phyloP scores from a whole-genome alignment of 2,888 invertebrate genomes.

The Heteropelma amictum region DNA sequence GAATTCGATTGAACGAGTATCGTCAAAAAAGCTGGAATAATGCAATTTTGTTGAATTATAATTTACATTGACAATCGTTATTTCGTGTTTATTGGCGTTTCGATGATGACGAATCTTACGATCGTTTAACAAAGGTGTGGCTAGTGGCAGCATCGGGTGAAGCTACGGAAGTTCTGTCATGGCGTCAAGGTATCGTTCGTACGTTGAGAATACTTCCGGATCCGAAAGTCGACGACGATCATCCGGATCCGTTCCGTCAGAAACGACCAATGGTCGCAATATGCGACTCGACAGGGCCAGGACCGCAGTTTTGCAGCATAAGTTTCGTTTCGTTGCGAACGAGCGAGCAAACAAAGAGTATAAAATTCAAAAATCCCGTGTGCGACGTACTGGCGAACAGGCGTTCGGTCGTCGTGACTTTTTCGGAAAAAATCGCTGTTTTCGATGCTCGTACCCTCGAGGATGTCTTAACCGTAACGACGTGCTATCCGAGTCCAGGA shows the following conservation, averaged over 20 bases:
- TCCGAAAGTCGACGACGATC: constrained; percentile 82
- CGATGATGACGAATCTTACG: too few relatives aligned
- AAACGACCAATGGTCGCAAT: constrained; percentile 94
- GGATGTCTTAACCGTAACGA: constrained; percentile 91
- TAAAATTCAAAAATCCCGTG: constrained; percentile 94
- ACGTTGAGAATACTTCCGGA: constrained; percentile 91
- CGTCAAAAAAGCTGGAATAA: too few relatives aligned
- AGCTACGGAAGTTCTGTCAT: constrained; percentile 95
- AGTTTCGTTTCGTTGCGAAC: constrained; percentile 91
- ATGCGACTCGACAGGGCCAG: constrained; percentile 90
- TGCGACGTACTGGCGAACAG: constrained; percentile 94
- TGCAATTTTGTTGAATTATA: too few relatives aligned
- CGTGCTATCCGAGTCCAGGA: constrained; percentile 93
- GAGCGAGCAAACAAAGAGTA: constrained; percentile 91
- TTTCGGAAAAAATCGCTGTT: constrained; percentile 93
- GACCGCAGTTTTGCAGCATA: constrained; percentile 88
- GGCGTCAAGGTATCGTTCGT: constrained; percentile 93
- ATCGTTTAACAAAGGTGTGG: constrained; percentile 83
- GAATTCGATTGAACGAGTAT: too few relatives aligned
- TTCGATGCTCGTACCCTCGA: constrained; percentile 94
- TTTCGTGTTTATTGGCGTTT: too few relatives aligned
- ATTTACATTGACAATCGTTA: too few relatives aligned
- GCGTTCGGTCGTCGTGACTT: constrained; percentile 91
- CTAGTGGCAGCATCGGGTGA: constrained; percentile 92
- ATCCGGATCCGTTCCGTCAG: constrained; percentile 85